A percentile compares a stretch with the other conserved stretches of the same genome.
Evolutionary conservation across 1,140 invertebrate species (phyloP).

Genomic region (Listronotus bonariensis): DNA sequence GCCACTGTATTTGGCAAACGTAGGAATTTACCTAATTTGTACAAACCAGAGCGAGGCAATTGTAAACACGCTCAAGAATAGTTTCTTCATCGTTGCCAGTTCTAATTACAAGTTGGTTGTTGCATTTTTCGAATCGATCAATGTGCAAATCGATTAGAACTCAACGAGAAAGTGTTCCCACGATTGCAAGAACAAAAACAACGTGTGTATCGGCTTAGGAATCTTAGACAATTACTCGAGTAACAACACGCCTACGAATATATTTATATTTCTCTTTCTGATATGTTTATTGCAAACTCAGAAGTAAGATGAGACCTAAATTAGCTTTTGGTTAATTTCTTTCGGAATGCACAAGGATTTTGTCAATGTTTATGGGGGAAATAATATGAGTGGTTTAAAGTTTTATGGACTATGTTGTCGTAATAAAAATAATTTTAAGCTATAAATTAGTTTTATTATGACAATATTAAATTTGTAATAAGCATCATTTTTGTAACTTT

Average conservation of each 20-base stretch:
- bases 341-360: too few species aligned
- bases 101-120: constrained; percentile 32
- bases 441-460: too few species aligned
- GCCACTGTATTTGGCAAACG: constrained; percentile 3
- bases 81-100: constrained; percentile 31
- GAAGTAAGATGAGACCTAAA: constrained; percentile 19
- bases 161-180: constrained; percentile 44
- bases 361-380: too few species aligned
- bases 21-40: constrained; percentile 25
- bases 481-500: too few species aligned
- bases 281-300: constrained; percentile 23
- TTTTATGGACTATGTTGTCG: background rate
- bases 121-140: constrained; percentile 35
- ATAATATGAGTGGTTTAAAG: too few species aligned
- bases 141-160: constrained; percentile 41
- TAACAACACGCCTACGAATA: constrained; percentile 40
- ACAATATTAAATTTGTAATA: too few species aligned
- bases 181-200: constrained; percentile 35
- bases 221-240: constrained; percentile 45
- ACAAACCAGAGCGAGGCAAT: constrained; percentile 22
- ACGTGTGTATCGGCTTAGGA: constrained; percentile 40
- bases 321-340: constrained; percentile 18
- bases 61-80: constrained; percentile 30
- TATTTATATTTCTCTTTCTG: constrained; percentile 38
- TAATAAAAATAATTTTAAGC: too few species aligned